Percentiles rank a stretch among this genome's conserved stretches.
Evolutionary conservation across 2,797 vertebrate genomes (phyloP).

Genomic region (Eupleurogrammus muticus): DNA sequence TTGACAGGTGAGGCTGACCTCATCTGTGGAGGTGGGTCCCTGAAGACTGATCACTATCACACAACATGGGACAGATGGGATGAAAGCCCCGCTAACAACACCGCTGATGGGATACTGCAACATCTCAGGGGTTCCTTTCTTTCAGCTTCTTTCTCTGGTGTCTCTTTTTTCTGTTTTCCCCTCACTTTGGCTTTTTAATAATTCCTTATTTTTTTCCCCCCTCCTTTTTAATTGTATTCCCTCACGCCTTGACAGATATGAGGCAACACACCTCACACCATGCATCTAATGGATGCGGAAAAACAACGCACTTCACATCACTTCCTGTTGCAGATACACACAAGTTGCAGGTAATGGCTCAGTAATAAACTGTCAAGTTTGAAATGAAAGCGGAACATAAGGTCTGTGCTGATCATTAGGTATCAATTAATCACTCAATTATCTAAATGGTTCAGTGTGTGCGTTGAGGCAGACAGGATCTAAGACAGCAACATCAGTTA

Average conservation of each 20-base stretch:
- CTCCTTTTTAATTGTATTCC: constrained; percentile 3
- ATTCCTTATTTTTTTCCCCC: neutral
- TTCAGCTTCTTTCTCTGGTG: neutral
- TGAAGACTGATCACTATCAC: constrained; percentile 79
- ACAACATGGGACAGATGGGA: constrained; percentile 70
- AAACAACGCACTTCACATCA: constrained; percentile 27
- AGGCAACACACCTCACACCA: constrained; percentile 17
- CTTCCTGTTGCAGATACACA: constrained; percentile 37
- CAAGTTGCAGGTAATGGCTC: constrained; percentile 63
- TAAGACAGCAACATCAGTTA: constrained; percentile 83
- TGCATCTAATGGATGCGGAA: constrained; percentile 12
- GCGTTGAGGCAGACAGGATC: constrained; percentile 72
- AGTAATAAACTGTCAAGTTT: constrained; percentile 70
- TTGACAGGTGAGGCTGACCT: constrained; percentile 78
- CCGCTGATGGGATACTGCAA: constrained; percentile 44
- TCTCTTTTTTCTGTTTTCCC: neutral
- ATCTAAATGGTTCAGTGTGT: constrained; percentile 72
- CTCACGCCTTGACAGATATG: constrained; percentile 10
- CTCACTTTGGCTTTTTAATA: neutral
- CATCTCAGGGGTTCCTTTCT: constrained; percentile 47
- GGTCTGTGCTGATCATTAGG: constrained; percentile 81
- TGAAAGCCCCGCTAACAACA: constrained; percentile 67
- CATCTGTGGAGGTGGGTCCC: constrained; percentile 76
- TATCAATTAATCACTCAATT: constrained; percentile 86
- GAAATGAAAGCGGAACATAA: constrained; percentile 81